Percentiles rank a stretch among this genome's conserved stretches.
Conservation (phyloP, 2,888 invertebrate genomes). For the Melipona beecheii region DNA sequence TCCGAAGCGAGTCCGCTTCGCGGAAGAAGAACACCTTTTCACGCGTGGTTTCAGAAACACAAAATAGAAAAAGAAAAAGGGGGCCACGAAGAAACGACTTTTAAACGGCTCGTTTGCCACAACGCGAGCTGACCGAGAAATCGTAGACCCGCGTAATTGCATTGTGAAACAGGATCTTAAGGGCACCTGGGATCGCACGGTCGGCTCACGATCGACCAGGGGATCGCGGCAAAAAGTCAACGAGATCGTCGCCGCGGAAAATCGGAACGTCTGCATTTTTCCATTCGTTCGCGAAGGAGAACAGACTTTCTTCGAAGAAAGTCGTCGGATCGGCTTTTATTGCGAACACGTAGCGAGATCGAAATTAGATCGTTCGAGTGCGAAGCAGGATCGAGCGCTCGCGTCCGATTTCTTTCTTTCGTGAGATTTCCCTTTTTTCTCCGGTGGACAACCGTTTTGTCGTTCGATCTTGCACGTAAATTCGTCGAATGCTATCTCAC, state of each 20-base stretch:
- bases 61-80: neutral
- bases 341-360: constrained; percentile 36
- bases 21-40: constrained; percentile 18
- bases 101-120: constrained; percentile 68
- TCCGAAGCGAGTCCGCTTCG: neutral
- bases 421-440: constrained; percentile 21
- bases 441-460: neutral
- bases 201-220: constrained; percentile 51
- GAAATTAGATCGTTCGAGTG: constrained; percentile 77
- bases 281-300: constrained; percentile 75
- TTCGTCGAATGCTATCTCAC: neutral
- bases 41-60: constrained; percentile 31
- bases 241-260: constrained; percentile 70
- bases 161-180: constrained; percentile 55
- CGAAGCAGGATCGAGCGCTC: constrained; percentile 67
- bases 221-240: constrained; percentile 74
- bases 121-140: constrained; percentile 27
- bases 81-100: constrained; percentile 27
- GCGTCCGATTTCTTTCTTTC: neutral
- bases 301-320: constrained; percentile 3
- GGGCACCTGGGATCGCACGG: constrained; percentile 29
- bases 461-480: neutral
- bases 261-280: constrained; percentile 52
- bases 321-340: constrained; percentile 43
- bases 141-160: constrained; percentile 67